Evolutionary conservation across 2,113 vertebrate genomes (phyloP), one percentile per base, ranked within the genome.

Genomic region (Thamnaconus septentrionalis): DNA sequence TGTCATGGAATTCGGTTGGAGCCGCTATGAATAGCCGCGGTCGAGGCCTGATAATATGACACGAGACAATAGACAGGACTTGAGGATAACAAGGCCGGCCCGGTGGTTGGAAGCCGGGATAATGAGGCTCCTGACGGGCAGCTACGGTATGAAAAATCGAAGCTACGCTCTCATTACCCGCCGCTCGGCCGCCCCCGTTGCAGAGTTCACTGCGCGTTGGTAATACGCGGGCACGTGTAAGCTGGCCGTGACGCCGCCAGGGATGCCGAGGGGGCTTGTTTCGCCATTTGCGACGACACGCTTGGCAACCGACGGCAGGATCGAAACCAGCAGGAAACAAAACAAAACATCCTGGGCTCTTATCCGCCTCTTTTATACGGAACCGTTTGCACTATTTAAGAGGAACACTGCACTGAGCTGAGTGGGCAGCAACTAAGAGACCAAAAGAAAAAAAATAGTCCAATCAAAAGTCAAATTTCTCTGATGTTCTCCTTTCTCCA

Each of bases 91-190:
- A 8, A 87, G 87, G 79, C 76, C 56, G 50, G 60, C 67, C 61
- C 79, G 59, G 69, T 66, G 11, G 81, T 66, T 57, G 69, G 73
- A 76, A 70, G 65, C 70, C 11, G 66, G 65, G 80, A 87, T 89
- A 88, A 89, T 58, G 78, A 89, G 88, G 70, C 56, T 59, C 57
- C 78, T 82, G 88, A 85, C 79, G 71, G 88, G 83, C 83, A 83
- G 78, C 69, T 5, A 59, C 66, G 75, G 70, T 80, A 69, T 50
- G 11, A 39, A n/a, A 76, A 64, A 65, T 75, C 4, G 7, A 50
- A 77, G 76, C 76, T 71, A 79, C 82, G 64, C 69, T 76, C 85
- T 86, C 85, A 88, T 85, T 86, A 86, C 77, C 64, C 12, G 63
- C 61, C 50, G 61, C 77, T 73, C 73, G 59, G 73, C 61, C 67